These are phyloP conservation scores for Synanthedon myopaeformis DNA, from an alignment of 2,888 invertebrate genomes.

Conservation along the genomic window DNA sequence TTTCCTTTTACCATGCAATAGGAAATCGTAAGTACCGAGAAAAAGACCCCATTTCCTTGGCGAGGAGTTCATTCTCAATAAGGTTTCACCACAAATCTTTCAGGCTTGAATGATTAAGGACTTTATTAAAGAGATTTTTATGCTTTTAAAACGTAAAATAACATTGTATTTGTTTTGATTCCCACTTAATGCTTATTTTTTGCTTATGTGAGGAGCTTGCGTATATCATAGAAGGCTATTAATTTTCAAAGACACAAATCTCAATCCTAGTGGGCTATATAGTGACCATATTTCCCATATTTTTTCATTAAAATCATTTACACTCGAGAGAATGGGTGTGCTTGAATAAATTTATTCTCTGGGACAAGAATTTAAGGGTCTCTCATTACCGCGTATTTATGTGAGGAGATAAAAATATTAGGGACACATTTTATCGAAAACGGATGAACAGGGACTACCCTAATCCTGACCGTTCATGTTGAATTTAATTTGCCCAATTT, in stretches of 20 bases:
- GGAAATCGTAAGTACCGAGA: constrained; percentile 39
- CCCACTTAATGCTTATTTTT: no score
- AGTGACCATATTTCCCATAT: no score
- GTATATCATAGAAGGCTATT: no score
- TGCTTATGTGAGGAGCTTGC: no score
- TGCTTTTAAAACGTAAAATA: no score
- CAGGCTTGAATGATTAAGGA: background rate
- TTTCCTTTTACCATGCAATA: constrained; percentile 35
- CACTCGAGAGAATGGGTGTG: constrained; percentile 54
- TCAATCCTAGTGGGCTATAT: no score
- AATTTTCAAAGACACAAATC: no score
- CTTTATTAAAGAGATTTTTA: background rate
- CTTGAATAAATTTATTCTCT: constrained; percentile 64
- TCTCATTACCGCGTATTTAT: constrained; percentile 68
- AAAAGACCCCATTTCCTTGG: constrained; percentile 46
- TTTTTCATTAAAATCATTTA: constrained; percentile 69
- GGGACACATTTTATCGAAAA: constrained; percentile 65
- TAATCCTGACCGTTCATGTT: constrained; percentile 9
- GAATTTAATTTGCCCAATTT: background rate
- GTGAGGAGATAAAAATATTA: constrained; percentile 69
- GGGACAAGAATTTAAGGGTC: constrained; percentile 53
- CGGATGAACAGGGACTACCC: constrained; percentile 49
- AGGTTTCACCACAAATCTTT: background rate
- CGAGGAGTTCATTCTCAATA: constrained; percentile 12
- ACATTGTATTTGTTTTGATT: no score